Conservation (phyloP, 2,797 vertebrate species). For the Scolopax bukidnonensis region DNA sequence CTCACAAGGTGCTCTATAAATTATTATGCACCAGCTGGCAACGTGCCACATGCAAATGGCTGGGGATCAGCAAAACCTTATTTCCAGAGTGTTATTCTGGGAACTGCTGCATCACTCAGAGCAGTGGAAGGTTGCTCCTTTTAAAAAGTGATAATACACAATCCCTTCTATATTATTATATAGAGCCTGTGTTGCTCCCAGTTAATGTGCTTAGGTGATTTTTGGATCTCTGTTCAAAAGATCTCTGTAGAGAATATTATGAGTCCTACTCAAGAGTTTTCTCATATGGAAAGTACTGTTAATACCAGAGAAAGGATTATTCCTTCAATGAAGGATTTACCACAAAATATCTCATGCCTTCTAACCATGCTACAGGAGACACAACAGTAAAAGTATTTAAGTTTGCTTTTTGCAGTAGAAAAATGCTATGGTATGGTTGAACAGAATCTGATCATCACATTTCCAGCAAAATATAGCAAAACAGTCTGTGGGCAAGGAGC, state of each 20-base stretch:
- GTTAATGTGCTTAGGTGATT: not conserved
- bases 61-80: not conserved
- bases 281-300: not conserved
- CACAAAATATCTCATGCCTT: not conserved
- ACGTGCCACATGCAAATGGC: not conserved
- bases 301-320: not conserved
- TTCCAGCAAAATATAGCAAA: not conserved
- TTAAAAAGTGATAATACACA: not conserved
- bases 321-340: not conserved
- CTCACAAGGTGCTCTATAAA: not conserved
- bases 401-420: not conserved
- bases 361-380: not conserved
- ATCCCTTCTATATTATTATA: not conserved
- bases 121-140: not conserved
- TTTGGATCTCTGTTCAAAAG: not conserved
- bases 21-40: not conserved
- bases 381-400: not conserved
- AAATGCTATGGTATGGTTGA: not conserved
- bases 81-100: constrained; percentile 22
- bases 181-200: not conserved
- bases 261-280: not conserved
- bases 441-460: not conserved
- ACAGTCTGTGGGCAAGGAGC: not conserved
- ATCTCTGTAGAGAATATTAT: not conserved
- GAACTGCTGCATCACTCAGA: not conserved